phyloP scores from a whole-genome alignment of 2,888 invertebrate species.

The Sarcophaga variegata region DNA sequence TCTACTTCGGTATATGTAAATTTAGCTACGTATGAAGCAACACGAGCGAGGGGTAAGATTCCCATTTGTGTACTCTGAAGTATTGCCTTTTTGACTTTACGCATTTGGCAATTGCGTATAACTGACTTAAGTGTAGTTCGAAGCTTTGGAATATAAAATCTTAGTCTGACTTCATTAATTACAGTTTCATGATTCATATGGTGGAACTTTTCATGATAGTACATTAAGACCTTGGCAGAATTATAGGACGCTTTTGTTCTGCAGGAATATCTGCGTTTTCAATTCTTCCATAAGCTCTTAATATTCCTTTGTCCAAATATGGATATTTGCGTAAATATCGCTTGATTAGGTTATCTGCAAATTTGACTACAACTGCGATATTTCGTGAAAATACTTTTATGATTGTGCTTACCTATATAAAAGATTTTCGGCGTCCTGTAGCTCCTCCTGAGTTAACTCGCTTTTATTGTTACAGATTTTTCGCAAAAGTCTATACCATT shows the following conservation, averaged over 20 bases:
- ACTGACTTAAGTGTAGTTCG: too few species aligned
- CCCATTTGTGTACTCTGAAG: conserved; percentile 54
- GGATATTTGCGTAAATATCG: conserved; percentile 28
- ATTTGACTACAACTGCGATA: conserved; percentile 11
- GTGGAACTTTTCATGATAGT: too few species aligned
- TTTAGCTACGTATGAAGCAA: conserved; percentile 37
- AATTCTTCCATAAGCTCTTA: conserved; percentile 55
- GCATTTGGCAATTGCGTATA: not conserved
- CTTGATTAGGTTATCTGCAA: conserved; percentile 6
- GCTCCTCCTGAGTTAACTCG: too few species aligned
- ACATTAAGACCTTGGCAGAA: conserved; percentile 24
- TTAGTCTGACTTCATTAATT: too few species aligned
- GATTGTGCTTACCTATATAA: not conserved
- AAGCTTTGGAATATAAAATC: too few species aligned
- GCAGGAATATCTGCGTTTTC: conserved; percentile 22
- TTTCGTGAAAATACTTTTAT: conserved; percentile 46
- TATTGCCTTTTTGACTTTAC: conserved; percentile 53
- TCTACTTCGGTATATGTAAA: conserved; percentile 61
- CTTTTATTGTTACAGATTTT: too few species aligned
- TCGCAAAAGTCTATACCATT: not conserved
- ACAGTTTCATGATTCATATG: too few species aligned
- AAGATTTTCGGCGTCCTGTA: not conserved
- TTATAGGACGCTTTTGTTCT: conserved; percentile 45
- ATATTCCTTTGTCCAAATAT: conserved; percentile 26
- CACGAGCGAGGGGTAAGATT: conserved; percentile 40